Evolutionary conservation across 30 jellyfish, hydroid and myxozoan species (phyloP).

Genomic region (Clytia hemisphaerica): DNA sequence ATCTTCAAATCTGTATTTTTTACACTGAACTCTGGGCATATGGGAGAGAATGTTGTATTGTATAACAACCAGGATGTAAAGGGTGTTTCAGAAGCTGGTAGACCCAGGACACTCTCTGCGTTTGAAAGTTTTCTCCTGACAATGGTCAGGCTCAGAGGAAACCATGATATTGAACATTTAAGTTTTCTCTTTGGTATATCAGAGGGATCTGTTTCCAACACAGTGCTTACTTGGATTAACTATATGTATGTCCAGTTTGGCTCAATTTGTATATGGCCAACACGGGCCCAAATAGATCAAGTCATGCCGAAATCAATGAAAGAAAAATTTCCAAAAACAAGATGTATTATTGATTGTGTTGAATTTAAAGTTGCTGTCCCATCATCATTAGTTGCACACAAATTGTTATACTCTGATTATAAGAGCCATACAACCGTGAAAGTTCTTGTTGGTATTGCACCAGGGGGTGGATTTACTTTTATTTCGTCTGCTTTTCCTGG

Average conservation of each 20-base stretch:
- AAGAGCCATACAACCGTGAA: no score
- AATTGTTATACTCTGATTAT: no score
- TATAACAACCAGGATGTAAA: neutral
- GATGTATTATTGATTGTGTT: neutral
- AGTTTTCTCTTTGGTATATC: neutral
- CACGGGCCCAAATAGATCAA: neutral
- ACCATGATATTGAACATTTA: neutral
- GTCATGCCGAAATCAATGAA: neutral
- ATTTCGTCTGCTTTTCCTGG: slow-evolving; percentile 37
- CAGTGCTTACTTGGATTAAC: neutral
- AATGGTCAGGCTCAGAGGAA: neutral
- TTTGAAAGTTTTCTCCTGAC: neutral
- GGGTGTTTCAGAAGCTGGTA: neutral
- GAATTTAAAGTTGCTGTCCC: slow-evolving; percentile 8
- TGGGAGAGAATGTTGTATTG: neutral
- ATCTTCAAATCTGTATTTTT: neutral
- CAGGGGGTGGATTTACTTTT: slow-evolving; percentile 39
- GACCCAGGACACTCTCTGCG: neutral
- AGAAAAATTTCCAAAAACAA: neutral
- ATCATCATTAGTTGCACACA: no score
- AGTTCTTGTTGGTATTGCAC: slow-evolving; percentile 42
- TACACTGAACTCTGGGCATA: neutral
- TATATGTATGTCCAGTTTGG: neutral
- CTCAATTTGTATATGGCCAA: neutral
- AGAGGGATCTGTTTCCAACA: neutral